Base-by-base conservation (phyloP, 2,113 vertebrate genomes). In the Clinocottus analis region DNA sequence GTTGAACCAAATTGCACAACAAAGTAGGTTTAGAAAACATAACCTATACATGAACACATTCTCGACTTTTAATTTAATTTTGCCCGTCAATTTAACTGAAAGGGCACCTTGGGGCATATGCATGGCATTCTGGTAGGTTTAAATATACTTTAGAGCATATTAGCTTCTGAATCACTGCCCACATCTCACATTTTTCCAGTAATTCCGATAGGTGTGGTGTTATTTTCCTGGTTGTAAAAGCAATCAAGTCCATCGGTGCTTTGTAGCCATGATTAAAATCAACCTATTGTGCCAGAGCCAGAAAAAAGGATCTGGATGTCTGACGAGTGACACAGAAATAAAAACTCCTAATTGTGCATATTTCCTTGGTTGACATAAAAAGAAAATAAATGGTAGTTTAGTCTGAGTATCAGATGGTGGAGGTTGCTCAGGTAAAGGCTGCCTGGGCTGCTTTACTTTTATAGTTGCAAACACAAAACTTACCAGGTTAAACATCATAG, bases 1-100 rank as follows among this genome's bases (percentile, higher is more conserved):
- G 43, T 59, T 61, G 79, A 16, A 64, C 39, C 64, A 53, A 55
- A 66, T 19, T n/a, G n/a, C n/a, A 73, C 68, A 70, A 37, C 37
- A 59, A 41, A 11, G 66, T 37, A 21, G 33, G 16, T 61, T 41
- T 6, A n/a, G 2, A 49, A 73, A 66, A 66, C 19, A 49, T 13
- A 25, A 33, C 25, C 23, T 1, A 23, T 10, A 13, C 4, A 14
- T 27, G 67, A 66, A 79, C 56, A 13, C 41, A 25, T 47, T 25
- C 55, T 37, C 11, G 2, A 5, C 14, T 49, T 53, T 43, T 0
- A 11, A 0, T 78, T 60, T 43, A 0, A 7, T 7, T n/a, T n/a
- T 25, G 31, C 43, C 19, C 0, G 23, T 12, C 25, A 67, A 27
- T 35, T 25, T 9, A 12, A 33, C 4, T 65, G 68, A 14, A 33